Conservation (phyloP, 2,113 vertebrate species). For the Cyanoderma ruficeps region DNA sequence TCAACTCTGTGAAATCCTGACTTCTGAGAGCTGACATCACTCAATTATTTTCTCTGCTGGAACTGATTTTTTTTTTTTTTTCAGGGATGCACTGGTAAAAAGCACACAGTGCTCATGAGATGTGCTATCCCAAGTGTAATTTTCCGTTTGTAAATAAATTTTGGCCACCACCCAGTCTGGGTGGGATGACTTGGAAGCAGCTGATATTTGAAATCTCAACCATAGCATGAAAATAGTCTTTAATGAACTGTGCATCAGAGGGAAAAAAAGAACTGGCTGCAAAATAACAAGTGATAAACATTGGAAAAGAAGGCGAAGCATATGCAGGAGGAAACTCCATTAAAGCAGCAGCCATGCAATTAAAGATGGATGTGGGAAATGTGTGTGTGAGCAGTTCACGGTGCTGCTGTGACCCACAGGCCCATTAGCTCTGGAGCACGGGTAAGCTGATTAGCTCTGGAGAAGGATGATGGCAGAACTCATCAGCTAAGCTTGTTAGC, state of each 20-base stretch:
- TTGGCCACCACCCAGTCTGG: conserved; percentile 32
- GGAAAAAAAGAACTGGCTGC: conserved; percentile 17
- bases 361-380: conserved; percentile 44
- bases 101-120: not conserved
- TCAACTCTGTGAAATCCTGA: not conserved
- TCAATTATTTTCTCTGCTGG: not conserved
- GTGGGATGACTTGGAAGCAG: conserved; percentile 40
- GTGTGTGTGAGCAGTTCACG: not conserved
- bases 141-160: conserved; percentile 23
- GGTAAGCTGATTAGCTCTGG: conserved; percentile 62
- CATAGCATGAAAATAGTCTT: conserved; percentile 38
- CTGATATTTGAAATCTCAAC: conserved; percentile 35
- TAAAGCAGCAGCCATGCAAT: conserved; percentile 21
- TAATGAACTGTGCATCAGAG: conserved; percentile 29
- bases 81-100: not conserved
- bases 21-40: not conserved
- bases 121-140: not conserved
- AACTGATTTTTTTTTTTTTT: not conserved
- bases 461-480: conserved; percentile 56
- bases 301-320: not conserved
- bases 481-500: conserved; percentile 68
- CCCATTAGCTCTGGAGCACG: conserved; percentile 57
- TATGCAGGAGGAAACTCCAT: conserved; percentile 44
- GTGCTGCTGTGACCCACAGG: conserved; percentile 45
- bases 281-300: conserved; percentile 38